These are phyloP conservation scores for Gymnothorax javanicus DNA, from an alignment of 2,797 vertebrate species.

Conservation along the genomic window DNA sequence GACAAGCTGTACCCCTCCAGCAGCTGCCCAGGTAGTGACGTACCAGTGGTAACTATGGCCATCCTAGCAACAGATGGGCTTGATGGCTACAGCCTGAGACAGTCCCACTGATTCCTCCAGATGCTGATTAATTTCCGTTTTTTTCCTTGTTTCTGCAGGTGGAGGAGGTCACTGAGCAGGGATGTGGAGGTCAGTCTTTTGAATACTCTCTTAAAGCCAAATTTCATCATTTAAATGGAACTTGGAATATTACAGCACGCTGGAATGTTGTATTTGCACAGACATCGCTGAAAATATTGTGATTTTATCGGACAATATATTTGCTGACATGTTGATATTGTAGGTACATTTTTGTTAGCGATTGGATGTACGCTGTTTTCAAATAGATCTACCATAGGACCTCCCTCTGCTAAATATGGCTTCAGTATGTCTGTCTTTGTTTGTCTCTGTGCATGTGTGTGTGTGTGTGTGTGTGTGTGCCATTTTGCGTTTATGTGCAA, in stretches of 20 bases:
- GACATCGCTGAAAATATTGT: not conserved
- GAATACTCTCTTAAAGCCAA: not conserved
- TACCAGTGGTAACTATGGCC: not conserved
- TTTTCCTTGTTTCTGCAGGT: slow-evolving; percentile 49
- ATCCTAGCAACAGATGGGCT: not conserved
- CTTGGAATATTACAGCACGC: not conserved
- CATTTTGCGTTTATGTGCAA: no score
- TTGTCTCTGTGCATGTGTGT: not conserved
- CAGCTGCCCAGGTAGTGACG: slow-evolving; percentile 52
- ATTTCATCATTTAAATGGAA: not conserved
- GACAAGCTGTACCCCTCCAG: not conserved
- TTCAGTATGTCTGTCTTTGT: not conserved
- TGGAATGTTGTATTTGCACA: not conserved
- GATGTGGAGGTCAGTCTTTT: slow-evolving; percentile 63
- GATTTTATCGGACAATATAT: not conserved
- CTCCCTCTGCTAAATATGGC: not conserved
- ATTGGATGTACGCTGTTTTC: not conserved
- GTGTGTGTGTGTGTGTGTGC: not conserved
- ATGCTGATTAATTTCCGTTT: not conserved
- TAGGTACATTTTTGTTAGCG: not conserved
- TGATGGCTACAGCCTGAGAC: not conserved
- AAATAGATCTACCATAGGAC: not conserved
- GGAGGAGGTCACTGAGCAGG: slow-evolving; percentile 46
- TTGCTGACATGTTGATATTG: not conserved
- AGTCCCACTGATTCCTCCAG: not conserved